phyloP scores from a whole-genome alignment of 2,888 invertebrate species.

The Dolichopus griseipennis region DNA sequence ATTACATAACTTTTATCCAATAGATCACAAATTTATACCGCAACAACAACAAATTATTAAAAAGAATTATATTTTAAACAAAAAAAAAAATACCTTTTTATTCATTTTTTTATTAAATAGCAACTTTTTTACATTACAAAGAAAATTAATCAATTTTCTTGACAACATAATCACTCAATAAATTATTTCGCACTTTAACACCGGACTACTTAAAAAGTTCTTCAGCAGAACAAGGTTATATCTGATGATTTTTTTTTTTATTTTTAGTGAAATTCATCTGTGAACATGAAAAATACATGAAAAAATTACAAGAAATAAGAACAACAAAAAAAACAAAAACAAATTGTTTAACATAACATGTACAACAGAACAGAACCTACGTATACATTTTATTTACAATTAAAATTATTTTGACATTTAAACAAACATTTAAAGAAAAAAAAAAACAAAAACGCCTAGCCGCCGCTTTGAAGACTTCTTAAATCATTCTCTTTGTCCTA shows the following conservation, averaged over 20 bases:
- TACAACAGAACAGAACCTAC: neutral
- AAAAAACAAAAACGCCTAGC: neutral
- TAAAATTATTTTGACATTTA: neutral
- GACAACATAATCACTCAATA: conserved; percentile 4
- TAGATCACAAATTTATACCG: too few relatives aligned
- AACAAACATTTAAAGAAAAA: too few relatives aligned
- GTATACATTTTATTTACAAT: neutral
- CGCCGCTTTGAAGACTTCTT: neutral
- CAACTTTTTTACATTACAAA: neutral
- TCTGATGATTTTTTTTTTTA: too few relatives aligned
- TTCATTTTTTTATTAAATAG: too few relatives aligned
- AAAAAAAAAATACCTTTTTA: too few relatives aligned
- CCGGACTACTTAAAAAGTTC: too few relatives aligned
- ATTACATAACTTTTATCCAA: too few relatives aligned
- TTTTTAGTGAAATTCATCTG: neutral
- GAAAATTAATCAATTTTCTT: neutral
- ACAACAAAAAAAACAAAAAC: too few relatives aligned
- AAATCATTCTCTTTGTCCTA: too few relatives aligned
- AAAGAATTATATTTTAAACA: too few relatives aligned
- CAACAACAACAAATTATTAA: too few relatives aligned
- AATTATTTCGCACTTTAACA: neutral
- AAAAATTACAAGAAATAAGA: neutral
- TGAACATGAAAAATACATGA: neutral
- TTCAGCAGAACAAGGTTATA: too few relatives aligned
- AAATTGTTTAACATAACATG: neutral